A percentile compares a stretch with the other conserved stretches of the same genome.
These are phyloP conservation scores for Onthophagus taurus DNA, from an alignment of 1,140 invertebrate species.

Conservation along the genomic window DNA sequence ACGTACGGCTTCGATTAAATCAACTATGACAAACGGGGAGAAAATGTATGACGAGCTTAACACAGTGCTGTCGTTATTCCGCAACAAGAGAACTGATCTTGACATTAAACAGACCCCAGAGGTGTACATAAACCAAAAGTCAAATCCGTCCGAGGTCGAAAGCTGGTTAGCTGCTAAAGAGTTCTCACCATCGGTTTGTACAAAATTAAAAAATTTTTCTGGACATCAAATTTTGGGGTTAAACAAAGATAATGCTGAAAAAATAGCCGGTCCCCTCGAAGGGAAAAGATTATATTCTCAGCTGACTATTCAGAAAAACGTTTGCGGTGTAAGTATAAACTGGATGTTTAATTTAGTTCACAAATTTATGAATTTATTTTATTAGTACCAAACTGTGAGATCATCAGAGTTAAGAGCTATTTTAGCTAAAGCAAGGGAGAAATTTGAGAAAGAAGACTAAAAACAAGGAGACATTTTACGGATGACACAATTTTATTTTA, in stretches of 20 bases:
- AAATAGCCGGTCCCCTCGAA: slow-evolving; percentile 57
- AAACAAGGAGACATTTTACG: no score
- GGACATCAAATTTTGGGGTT: slow-evolving; percentile 64
- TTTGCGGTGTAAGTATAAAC: slow-evolving; percentile 55
- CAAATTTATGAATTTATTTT: slow-evolving; percentile 10
- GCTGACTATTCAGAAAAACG: slow-evolving; percentile 63
- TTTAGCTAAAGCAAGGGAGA: slow-evolving; percentile 26
- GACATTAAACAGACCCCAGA: slow-evolving; percentile 61
- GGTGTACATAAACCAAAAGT: slow-evolving; percentile 58
- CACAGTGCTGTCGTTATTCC: slow-evolving; percentile 49
- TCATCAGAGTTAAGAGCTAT: slow-evolving; percentile 25
- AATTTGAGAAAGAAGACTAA: slow-evolving; percentile 24
- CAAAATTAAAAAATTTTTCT: slow-evolving; percentile 52
- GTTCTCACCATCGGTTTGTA: slow-evolving; percentile 55
- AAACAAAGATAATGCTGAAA: slow-evolving; percentile 52
- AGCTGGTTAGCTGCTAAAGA: slow-evolving; percentile 67
- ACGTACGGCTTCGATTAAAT: slow-evolving; percentile 20
- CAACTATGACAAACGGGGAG: slow-evolving; percentile 22
- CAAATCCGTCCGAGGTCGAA: slow-evolving; percentile 55
- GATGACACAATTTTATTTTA: no score
- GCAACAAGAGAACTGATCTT: slow-evolving; percentile 46
- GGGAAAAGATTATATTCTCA: slow-evolving; percentile 65
- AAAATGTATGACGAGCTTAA: slow-evolving; percentile 62
- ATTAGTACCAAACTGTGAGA: slow-evolving; percentile 30
- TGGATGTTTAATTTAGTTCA: background rate